Percentiles rank a stretch among this genome's conserved stretches.
These are phyloP conservation scores for Hydropsyche betteni DNA, from an alignment of 2,888 invertebrate genomes.

Conservation along the genomic window DNA sequence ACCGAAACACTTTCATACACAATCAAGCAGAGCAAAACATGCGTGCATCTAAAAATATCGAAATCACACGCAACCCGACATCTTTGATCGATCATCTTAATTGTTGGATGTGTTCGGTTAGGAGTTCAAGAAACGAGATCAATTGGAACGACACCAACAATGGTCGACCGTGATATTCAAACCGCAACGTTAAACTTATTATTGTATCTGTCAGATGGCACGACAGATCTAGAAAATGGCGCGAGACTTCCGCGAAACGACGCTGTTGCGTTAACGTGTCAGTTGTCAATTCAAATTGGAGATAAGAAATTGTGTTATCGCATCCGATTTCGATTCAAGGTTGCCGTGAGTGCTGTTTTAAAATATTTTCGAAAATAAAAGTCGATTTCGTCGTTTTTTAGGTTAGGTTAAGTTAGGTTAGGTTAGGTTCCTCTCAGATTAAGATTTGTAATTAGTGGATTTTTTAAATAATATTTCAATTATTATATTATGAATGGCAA, in stretches of 20 bases:
- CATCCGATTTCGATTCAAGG: not conserved
- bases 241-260: not conserved
- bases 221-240: not conserved
- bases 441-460: too few species aligned
- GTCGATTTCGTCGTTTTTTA: too few species aligned
- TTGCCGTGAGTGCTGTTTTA: not conserved
- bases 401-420: too few species aligned
- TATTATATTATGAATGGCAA: too few species aligned
- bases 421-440: not conserved
- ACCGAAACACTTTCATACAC: too few species aligned
- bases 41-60: too few species aligned
- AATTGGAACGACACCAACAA: slow-evolving; percentile 3
- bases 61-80: too few species aligned
- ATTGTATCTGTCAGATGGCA: not conserved
- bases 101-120: not conserved
- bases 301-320: slow-evolving; percentile 9
- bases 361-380: not conserved
- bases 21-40: too few species aligned
- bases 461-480: too few species aligned
- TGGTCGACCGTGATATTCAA: slow-evolving; percentile 12
- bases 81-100: too few species aligned
- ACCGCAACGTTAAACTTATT: not conserved
- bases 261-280: not conserved
- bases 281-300: not conserved
- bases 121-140: slow-evolving; percentile 32